These are phyloP conservation scores for Characodon lateralis DNA, from an alignment of 2,797 vertebrate genomes.

Conservation along the genomic window DNA sequence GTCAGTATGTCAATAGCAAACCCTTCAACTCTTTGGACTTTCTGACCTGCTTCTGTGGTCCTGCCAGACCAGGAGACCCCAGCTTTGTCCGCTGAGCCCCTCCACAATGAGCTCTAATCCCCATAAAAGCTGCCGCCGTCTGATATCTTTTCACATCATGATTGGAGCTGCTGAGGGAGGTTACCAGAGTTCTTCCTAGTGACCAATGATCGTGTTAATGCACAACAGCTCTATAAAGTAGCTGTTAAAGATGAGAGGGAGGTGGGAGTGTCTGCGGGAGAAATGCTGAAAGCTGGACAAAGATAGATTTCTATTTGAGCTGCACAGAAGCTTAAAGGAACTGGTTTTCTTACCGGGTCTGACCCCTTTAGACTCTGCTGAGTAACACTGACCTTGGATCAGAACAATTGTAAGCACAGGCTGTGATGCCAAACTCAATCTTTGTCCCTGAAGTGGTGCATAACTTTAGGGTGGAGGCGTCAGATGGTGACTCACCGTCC, in stretches of 20 bases:
- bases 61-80: slow-evolving; percentile 19
- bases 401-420: background rate
- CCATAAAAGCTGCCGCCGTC: slow-evolving; percentile 24
- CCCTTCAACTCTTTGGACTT: background rate
- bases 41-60: slow-evolving; percentile 58
- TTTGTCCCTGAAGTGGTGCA: background rate
- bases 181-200: background rate
- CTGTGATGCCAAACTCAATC: background rate
- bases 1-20: slow-evolving; percentile 65
- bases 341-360: slow-evolving; percentile 5
- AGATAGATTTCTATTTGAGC: background rate
- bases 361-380: background rate
- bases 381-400: background rate
- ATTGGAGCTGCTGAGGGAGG: background rate
- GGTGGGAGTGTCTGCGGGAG: background rate
- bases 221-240: slow-evolving; percentile 5
- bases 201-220: slow-evolving; percentile 3
- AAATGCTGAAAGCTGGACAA: background rate
- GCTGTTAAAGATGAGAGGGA: slow-evolving; percentile 8
- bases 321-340: background rate
- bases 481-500: background rate
- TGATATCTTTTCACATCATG: slow-evolving; percentile 15
- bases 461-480: background rate
- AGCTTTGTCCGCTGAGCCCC: slow-evolving; percentile 5
- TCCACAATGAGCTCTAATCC: slow-evolving; percentile 27